A percentile compares a stretch with the other conserved stretches of the same genome.
Conservation (phyloP, 2,888 invertebrate genomes). For the Phaonia tiefii region DNA sequence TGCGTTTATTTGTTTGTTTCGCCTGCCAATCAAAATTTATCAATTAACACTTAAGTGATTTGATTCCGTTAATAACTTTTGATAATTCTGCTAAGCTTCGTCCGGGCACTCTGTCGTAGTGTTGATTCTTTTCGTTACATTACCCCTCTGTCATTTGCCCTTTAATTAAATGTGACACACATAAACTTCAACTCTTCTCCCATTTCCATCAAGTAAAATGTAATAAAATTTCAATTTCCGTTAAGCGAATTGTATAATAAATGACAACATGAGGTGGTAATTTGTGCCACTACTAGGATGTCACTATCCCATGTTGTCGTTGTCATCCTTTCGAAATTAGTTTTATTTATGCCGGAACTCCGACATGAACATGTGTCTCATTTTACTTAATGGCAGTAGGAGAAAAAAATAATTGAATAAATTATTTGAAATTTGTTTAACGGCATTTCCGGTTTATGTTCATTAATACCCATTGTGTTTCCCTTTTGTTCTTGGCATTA, state of each 20-base stretch:
- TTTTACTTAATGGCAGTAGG: neutral
- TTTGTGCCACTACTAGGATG: neutral
- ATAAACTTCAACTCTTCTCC: neutral
- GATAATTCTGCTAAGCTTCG: too few species aligned
- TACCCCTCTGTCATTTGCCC: constrained; percentile 1
- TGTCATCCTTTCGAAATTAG: constrained; percentile 7
- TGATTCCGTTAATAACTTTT: constrained; percentile 14
- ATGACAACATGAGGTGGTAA: constrained; percentile 4
- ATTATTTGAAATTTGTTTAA: constrained; percentile 8
- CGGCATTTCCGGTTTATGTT: neutral
- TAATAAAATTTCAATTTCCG: constrained; percentile 36
- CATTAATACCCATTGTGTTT: neutral
- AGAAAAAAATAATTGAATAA: constrained; percentile 30
- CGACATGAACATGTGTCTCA: constrained; percentile 24
- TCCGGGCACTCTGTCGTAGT: too few species aligned
- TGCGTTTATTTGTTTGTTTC: too few species aligned
- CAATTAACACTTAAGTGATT: too few species aligned
- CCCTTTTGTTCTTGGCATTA: too few species aligned
- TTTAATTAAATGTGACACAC: constrained; percentile 38
- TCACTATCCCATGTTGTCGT: neutral
- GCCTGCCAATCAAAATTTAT: too few species aligned
- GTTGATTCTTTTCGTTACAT: too few species aligned
- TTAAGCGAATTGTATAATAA: constrained; percentile 32
- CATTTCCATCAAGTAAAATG: neutral
- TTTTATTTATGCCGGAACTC: constrained; percentile 30